Base-by-base conservation (phyloP, 2,797 vertebrate genomes). In the Manis crassicaudata region DNA sequence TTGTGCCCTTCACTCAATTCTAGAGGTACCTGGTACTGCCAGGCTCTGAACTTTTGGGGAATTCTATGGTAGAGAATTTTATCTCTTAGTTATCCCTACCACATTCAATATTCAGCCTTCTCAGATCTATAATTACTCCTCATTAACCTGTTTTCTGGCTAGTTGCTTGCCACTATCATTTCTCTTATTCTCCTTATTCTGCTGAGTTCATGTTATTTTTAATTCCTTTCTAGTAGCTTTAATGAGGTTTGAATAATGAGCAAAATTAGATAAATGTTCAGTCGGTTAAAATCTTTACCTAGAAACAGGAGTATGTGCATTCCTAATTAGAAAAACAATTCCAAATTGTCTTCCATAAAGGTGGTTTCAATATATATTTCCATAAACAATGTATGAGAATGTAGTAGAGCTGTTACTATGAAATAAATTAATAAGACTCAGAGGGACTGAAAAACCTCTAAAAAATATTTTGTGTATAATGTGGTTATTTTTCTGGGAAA, bases 401-500 rank as follows among this genome's bases (percentile, higher is more conserved):
- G 2, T 89, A 77, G 35, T 37, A 92, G 20, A 17, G 13, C 17
- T 95, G 87, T 94, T 94, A 95, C 97, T 50, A 90, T 46, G 32
- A 86, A n/a, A 18, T 90, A 92, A 95, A 96, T 86, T 32, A 85
- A 88, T 40, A 76, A 52, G 52, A 89, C 60, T 92, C 72, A 90
- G 3, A 95, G 56, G 46, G 23, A 79, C 20, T 85, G 10, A 46
- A 72, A 96, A 77, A 84, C 16, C 58, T 89, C 40, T 88, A n/a
- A 65, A 90, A 96, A 94, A n/a, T 21, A 72, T 50, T 77, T 50
- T 73, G 43, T 77, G 16, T 52, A 91, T 87, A 95, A 93, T 67
- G 40, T 0, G 16, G 83, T 94, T 96, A 87, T 96, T 96, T 92
- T 94, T 95, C 73, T 84, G 32, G 58, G 79, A 92, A 95, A 17